phyloP scores from a whole-genome alignment of 2,797 vertebrate species.

The Arctocebus calabarensis region DNA sequence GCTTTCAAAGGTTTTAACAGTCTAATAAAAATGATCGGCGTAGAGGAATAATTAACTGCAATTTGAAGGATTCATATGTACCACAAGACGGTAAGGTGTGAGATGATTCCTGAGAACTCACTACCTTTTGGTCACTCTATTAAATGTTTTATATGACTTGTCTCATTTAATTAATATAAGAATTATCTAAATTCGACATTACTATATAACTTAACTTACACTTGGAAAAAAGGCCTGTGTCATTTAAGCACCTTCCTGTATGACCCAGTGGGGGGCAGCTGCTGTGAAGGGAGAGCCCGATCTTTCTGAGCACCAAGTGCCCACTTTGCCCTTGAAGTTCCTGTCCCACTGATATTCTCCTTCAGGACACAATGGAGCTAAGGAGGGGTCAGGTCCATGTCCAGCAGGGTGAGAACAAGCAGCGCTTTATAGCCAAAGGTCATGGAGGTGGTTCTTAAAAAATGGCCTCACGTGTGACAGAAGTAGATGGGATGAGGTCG shows the following conservation, averaged over 20 bases:
- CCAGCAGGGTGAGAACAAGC: not conserved
- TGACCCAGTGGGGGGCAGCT: fast-evolving
- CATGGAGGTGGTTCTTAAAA: no score
- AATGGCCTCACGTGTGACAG: not conserved
- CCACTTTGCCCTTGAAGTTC: not conserved
- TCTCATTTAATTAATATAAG: not conserved
- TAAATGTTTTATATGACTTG: not conserved
- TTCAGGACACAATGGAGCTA: fast-evolving
- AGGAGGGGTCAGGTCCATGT: not conserved
- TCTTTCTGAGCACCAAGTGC: not conserved
- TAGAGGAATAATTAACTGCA: not conserved
- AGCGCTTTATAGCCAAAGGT: not conserved
- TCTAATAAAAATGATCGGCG: not conserved
- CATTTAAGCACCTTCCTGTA: fast-evolving
- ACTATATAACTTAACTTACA: not conserved
- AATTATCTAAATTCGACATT: not conserved
- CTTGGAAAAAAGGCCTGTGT: fast-evolving
- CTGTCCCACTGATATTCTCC: not conserved
- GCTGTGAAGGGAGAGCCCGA: not conserved
- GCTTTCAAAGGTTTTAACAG: not conserved
- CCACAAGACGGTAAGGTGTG: no score
- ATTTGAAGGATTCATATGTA: not conserved
- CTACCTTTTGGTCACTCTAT: fast-evolving
- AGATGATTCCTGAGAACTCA: not conserved
- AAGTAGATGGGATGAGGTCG: not conserved